These are phyloP conservation scores for Drosophila eohydei DNA, from an alignment of 2,888 invertebrate genomes.

Conservation along the genomic window DNA sequence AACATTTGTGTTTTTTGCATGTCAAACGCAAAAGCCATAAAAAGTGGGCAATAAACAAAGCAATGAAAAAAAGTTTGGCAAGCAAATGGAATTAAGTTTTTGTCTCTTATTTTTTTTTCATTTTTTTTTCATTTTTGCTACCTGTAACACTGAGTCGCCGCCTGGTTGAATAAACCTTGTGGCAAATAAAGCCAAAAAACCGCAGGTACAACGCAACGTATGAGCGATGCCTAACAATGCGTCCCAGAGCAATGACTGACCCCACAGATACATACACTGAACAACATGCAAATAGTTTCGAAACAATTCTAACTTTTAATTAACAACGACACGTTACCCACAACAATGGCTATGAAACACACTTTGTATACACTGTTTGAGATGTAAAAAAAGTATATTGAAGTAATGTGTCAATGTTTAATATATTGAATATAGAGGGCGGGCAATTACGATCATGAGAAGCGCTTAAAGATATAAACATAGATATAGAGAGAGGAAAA, in stretches of 20 bases:
- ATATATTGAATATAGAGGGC: neutral
- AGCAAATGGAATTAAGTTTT: conserved; percentile 52
- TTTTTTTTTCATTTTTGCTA: conserved; percentile 13
- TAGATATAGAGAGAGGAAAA: neutral
- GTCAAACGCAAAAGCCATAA: conserved; percentile 55
- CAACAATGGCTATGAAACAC: conserved; percentile 12
- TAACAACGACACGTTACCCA: conserved; percentile 63
- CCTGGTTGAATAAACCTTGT: conserved; percentile 15
- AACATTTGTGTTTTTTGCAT: conserved; percentile 55
- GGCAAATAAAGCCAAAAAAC: neutral
- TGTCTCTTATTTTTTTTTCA: neutral
- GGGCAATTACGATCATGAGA: neutral
- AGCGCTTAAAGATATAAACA: neutral
- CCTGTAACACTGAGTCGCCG: conserved; percentile 18
- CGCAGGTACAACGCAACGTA: conserved; percentile 22
- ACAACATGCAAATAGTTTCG: conserved; percentile 6
- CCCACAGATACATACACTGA: conserved; percentile 11
- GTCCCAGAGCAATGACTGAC: conserved; percentile 38
- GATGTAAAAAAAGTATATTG: neutral
- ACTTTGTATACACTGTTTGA: conserved; percentile 4
- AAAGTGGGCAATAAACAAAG: conserved; percentile 37
- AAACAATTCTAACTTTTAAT: conserved; percentile 59
- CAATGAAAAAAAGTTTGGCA: conserved; percentile 49
- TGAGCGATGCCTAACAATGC: conserved; percentile 16
- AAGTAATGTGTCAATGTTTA: neutral